Evolutionary conservation across 2,888 invertebrate species (phyloP).

Genomic region (Dicyrtoma fusca): DNA sequence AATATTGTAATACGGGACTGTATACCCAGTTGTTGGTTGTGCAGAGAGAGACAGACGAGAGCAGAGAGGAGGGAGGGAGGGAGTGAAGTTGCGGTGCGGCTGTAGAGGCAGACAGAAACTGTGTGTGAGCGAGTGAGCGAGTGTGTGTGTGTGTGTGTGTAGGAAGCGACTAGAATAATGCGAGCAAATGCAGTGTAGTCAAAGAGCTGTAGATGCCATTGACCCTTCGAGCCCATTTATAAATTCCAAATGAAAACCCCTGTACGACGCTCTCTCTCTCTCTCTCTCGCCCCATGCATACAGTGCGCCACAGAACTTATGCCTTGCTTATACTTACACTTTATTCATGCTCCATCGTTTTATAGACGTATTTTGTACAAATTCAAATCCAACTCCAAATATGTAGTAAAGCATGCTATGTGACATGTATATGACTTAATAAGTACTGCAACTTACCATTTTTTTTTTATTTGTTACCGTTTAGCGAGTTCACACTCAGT

Average conservation of each 20-base stretch:
- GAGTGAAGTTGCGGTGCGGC: neutral
- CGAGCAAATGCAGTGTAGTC: slow-evolving; percentile 4
- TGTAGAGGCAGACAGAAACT: neutral
- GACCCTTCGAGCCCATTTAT: slow-evolving; percentile 23
- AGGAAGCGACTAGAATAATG: slow-evolving; percentile 6
- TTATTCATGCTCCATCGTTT: too few species aligned
- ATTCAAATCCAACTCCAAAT: too few species aligned
- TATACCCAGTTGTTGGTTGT: too few species aligned
- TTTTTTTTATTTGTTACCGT: too few species aligned
- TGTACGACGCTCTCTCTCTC: neutral
- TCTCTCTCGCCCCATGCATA: neutral
- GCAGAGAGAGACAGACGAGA: too few species aligned
- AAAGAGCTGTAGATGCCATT: slow-evolving; percentile 25
- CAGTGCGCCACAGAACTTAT: neutral
- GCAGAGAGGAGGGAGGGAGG: neutral
- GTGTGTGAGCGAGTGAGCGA: neutral
- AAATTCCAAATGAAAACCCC: slow-evolving; percentile 7
- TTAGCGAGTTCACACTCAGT: too few species aligned
- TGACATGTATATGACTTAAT: too few species aligned
- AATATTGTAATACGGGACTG: too few species aligned
- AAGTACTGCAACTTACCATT: too few species aligned
- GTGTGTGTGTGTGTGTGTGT: slow-evolving; percentile 1
- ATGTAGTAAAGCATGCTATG: too few species aligned
- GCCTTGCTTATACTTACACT: too few species aligned
- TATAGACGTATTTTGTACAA: too few species aligned